A percentile compares a stretch with the other conserved stretches of the same genome.
Evolutionary conservation across 2,113 vertebrate genomes (phyloP).

Genomic region (Cynoglossus semilaevis): DNA sequence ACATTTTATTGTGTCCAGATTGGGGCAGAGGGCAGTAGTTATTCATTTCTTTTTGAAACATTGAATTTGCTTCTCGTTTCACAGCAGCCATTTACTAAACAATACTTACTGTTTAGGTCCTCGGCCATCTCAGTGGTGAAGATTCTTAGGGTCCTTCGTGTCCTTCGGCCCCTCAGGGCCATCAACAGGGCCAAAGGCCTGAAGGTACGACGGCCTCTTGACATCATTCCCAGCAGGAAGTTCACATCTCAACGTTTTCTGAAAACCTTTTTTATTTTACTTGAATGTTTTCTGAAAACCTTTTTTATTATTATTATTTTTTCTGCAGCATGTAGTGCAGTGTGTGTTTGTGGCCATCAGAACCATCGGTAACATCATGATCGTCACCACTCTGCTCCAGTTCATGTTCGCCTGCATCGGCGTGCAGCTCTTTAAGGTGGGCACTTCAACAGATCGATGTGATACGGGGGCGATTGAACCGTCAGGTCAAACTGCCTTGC

Average conservation of each 20-base stretch:
- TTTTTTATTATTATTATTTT: background rate
- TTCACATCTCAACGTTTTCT: background rate
- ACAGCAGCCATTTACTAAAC: no score
- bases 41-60: no score
- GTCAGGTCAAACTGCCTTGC: background rate
- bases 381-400: conserved; percentile 96
- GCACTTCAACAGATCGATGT: background rate
- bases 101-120: conserved; percentile 86
- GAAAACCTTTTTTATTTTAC: background rate
- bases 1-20: no score
- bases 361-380: conserved; percentile 99
- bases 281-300: background rate
- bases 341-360: conserved; percentile 98
- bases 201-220: conserved; percentile 77
- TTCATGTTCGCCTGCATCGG: conserved; percentile 99
- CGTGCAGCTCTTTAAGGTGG: conserved; percentile 97
- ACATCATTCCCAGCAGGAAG: background rate
- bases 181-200: conserved; percentile 99
- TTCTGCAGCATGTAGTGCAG: conserved; percentile 91
- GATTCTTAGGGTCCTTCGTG: conserved; percentile 94
- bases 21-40: no score
- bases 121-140: conserved; percentile 99
- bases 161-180: conserved; percentile 92
- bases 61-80: no score
- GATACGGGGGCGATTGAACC: background rate